These are phyloP conservation scores for Gymnocephalus cernua DNA, from an alignment of 2,113 vertebrate genomes.

Conservation along the genomic window DNA sequence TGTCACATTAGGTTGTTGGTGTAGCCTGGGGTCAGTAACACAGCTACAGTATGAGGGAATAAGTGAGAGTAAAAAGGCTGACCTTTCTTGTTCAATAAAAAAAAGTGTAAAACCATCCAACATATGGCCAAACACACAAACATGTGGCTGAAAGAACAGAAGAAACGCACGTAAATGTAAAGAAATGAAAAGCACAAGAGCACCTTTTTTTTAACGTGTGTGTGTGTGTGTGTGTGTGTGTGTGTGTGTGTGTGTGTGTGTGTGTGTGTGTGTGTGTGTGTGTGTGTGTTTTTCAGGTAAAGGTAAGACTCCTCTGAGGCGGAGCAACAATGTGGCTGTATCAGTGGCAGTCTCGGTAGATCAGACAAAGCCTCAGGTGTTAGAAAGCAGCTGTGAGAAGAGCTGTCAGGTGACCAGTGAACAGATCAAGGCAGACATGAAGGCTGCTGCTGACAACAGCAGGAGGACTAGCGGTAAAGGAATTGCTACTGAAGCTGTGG, in stretches of 20 bases:
- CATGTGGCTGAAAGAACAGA: not conserved
- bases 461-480: constrained; percentile 64
- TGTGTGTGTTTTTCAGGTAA: constrained; percentile 85
- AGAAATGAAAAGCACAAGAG: not conserved
- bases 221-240: no score
- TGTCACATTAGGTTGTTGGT: not conserved
- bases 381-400: constrained; percentile 94
- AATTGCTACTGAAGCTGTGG: constrained; percentile 10
- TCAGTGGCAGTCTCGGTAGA: not conserved
- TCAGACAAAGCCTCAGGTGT: constrained; percentile 3
- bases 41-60: not conserved
- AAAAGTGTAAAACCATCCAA: not conserved
- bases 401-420: constrained; percentile 99
- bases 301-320: constrained; percentile 96
- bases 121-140: not conserved
- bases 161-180: not conserved
- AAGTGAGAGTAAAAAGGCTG: not conserved
- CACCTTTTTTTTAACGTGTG: not conserved
- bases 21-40: not conserved
- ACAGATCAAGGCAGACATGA: constrained; percentile 99
- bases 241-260: no score
- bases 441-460: constrained; percentile 90
- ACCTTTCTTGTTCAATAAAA: not conserved
- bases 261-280: no score
- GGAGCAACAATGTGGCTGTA: constrained; percentile 62